phyloP scores from a whole-genome alignment of 2,113 vertebrate genomes.

The Brachirus orientalis region DNA sequence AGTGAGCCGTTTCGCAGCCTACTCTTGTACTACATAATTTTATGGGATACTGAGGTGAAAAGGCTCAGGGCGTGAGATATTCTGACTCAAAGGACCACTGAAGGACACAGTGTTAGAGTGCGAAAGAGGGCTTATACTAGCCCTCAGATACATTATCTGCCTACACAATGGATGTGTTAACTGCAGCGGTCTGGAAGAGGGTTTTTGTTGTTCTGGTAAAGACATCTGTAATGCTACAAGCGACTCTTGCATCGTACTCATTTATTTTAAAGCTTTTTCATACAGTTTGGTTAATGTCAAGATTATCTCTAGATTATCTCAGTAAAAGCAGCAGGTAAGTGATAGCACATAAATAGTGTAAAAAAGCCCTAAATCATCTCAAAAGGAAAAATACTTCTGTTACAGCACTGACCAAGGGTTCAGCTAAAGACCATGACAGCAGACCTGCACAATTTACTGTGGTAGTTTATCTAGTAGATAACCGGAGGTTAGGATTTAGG shows the following conservation, averaged over 20 bases:
- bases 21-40: constrained; percentile 42
- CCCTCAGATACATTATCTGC: not conserved
- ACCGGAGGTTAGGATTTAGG: too few relatives aligned
- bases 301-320: not conserved
- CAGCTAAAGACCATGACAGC: too few relatives aligned
- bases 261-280: not conserved
- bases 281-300: too few relatives aligned
- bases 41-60: constrained; percentile 15
- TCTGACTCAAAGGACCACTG: constrained; percentile 40
- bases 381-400: not conserved
- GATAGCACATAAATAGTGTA: not conserved
- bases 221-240: not conserved
- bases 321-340: not conserved
- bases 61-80: constrained; percentile 19
- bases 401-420: too few relatives aligned
- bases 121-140: not conserved
- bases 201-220: constrained; percentile 4
- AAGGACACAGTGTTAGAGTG: constrained; percentile 25
- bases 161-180: not conserved
- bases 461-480: too few relatives aligned
- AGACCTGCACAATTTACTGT: too few relatives aligned
- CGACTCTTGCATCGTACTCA: not conserved
- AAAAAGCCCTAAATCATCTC: not conserved
- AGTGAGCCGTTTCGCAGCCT: constrained; percentile 26
- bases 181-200: not conserved